Conservation (phyloP, 2,888 invertebrate species). For the Lapara coniferarum region DNA sequence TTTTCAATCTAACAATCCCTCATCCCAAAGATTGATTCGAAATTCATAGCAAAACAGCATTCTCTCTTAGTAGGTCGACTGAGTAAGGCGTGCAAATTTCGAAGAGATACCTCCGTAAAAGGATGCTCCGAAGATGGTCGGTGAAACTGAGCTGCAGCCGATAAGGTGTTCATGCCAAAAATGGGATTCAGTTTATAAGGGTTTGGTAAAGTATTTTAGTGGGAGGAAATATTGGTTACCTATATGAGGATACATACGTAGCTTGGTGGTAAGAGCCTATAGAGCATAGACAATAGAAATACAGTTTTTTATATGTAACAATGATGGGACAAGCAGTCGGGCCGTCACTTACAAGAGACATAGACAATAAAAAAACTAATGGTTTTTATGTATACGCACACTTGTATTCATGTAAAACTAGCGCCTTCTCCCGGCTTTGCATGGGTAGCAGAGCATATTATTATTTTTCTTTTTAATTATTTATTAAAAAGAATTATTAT, state of each 20-base stretch:
- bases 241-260: neutral
- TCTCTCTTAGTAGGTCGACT: neutral
- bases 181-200: neutral
- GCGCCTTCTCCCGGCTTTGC: too few relatives aligned
- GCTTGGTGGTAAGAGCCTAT: too few relatives aligned
- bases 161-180: neutral
- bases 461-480: too few relatives aligned
- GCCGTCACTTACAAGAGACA: too few relatives aligned
- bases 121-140: conserved; percentile 5
- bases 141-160: neutral
- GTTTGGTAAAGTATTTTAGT: neutral
- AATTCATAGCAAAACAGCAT: neutral
- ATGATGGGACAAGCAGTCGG: too few relatives aligned
- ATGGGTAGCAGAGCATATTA: too few relatives aligned
- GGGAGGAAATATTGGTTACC: neutral
- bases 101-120: neutral
- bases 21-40: neutral
- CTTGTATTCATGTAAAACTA: too few relatives aligned
- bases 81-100: conserved; percentile 8
- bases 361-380: too few relatives aligned
- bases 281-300: too few relatives aligned
- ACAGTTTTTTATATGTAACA: too few relatives aligned
- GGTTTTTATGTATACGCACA: too few relatives aligned
- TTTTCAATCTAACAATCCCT: neutral
- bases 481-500: too few relatives aligned